Percentiles rank a stretch among this genome's conserved stretches.
phyloP scores from a whole-genome alignment of 2,888 invertebrate genomes.

The Napeogenes inachia region DNA sequence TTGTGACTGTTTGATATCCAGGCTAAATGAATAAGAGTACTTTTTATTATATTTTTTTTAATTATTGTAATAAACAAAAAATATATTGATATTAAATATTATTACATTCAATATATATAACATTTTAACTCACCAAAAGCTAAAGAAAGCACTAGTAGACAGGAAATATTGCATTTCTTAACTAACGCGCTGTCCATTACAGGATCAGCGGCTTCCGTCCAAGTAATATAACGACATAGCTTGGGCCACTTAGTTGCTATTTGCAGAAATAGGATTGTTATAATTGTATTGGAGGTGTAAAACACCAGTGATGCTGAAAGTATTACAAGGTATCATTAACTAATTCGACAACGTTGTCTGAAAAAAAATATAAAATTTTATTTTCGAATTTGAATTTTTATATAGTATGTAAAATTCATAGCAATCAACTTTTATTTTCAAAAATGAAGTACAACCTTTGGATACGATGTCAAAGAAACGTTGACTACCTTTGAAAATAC shows the following conservation, averaged over 20 bases:
- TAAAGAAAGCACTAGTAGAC: slow-evolving; percentile 40
- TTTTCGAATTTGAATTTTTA: no score
- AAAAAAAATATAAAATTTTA: neutral
- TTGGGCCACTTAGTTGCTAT: slow-evolving; percentile 54
- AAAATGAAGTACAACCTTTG: no score
- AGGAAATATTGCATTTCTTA: slow-evolving; percentile 44
- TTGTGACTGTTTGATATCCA: no score
- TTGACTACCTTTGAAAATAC: neutral
- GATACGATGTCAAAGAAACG: no score
- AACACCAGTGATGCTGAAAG: slow-evolving; percentile 49
- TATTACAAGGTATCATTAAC: neutral
- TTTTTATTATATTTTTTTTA: no score
- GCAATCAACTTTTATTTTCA: no score
- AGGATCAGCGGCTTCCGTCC: slow-evolving; percentile 46
- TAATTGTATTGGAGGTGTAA: slow-evolving; percentile 40
- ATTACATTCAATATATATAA: slow-evolving; percentile 34
- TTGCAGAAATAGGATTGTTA: slow-evolving; percentile 44
- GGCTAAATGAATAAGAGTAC: no score
- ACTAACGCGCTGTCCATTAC: slow-evolving; percentile 40
- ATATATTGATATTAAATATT: neutral
- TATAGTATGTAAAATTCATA: no score
- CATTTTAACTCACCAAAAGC: slow-evolving; percentile 41
- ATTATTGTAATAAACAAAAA: neutral
- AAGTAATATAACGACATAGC: slow-evolving; percentile 43
- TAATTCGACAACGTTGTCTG: neutral